Evolutionary conservation across 2,113 vertebrate genomes (phyloP).

Genomic region (Microtus pennsylvanicus): DNA sequence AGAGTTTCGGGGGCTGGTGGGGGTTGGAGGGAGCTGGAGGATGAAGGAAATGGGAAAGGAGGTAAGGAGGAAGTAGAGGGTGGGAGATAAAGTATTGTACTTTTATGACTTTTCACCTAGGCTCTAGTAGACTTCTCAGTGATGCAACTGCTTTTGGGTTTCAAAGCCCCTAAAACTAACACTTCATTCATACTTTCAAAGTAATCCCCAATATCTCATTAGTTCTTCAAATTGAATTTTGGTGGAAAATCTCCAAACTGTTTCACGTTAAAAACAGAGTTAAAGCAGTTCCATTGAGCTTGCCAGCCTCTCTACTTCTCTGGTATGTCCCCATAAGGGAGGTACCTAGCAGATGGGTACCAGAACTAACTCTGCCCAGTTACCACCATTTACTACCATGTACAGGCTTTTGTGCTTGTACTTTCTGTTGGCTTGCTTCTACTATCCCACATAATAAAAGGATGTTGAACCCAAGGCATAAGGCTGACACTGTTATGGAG

Average conservation of each 20-base stretch:
- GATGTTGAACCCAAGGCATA: not conserved
- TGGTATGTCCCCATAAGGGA: not conserved
- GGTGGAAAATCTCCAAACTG: not conserved
- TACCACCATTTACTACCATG: not conserved
- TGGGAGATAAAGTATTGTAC: not conserved
- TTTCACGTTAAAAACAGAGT: not conserved
- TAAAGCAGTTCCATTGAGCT: not conserved
- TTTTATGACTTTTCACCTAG: not conserved
- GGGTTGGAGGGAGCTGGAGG: not conserved
- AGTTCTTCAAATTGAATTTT: not conserved
- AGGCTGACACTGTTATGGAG: not conserved
- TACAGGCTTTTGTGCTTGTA: not conserved
- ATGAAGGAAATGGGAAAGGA: not conserved
- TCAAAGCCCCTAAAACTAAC: not conserved
- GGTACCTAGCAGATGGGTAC: rapidly evolving
- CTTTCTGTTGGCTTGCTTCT: not conserved
- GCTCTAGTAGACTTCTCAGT: too few species aligned
- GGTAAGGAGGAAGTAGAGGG: not conserved
- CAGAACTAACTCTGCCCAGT: not conserved
- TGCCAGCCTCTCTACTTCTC: not conserved
- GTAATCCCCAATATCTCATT: not conserved
- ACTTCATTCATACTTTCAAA: not conserved
- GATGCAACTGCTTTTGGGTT: too few species aligned
- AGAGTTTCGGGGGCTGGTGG: not conserved
- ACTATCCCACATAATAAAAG: not conserved